A percentile compares a stretch with the other conserved stretches of the same genome.
Conservation (phyloP, 2,113 vertebrate species). For the Oxyruncus cristatus region DNA sequence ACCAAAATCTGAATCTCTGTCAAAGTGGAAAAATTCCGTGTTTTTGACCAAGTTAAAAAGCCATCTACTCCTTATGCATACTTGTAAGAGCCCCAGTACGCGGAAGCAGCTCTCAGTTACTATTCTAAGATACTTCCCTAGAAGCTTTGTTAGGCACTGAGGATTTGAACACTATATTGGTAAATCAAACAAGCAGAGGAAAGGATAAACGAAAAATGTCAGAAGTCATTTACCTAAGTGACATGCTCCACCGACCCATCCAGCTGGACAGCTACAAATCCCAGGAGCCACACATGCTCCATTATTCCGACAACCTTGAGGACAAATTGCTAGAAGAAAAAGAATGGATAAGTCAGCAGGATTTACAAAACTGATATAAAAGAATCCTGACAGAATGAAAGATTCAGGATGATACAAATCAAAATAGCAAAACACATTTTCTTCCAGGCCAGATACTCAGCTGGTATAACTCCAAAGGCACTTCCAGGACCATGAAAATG, state of each 20-base stretch:
- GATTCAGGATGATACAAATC: conserved; percentile 33
- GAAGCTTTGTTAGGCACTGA: background rate
- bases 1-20: background rate
- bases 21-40: background rate
- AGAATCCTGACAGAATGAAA: conserved; percentile 44
- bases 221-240: conserved; percentile 76
- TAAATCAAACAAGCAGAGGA: conserved; percentile 19
- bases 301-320: conserved; percentile 83
- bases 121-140: background rate
- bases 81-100: background rate
- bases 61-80: background rate
- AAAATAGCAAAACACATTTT: conserved; percentile 35
- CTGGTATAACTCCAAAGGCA: background rate
- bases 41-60: background rate
- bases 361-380: conserved; percentile 21
- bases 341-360: conserved; percentile 30
- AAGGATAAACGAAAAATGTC: background rate
- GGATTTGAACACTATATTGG: background rate
- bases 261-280: conserved; percentile 86
- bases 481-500: background rate
- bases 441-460: background rate
- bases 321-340: conserved; percentile 79
- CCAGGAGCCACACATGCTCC: conserved; percentile 83
- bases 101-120: background rate
- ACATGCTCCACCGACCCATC: conserved; percentile 84